These are phyloP conservation scores for Oryzias celebensis DNA, from an alignment of 2,113 vertebrate species.

Conservation along the genomic window DNA sequence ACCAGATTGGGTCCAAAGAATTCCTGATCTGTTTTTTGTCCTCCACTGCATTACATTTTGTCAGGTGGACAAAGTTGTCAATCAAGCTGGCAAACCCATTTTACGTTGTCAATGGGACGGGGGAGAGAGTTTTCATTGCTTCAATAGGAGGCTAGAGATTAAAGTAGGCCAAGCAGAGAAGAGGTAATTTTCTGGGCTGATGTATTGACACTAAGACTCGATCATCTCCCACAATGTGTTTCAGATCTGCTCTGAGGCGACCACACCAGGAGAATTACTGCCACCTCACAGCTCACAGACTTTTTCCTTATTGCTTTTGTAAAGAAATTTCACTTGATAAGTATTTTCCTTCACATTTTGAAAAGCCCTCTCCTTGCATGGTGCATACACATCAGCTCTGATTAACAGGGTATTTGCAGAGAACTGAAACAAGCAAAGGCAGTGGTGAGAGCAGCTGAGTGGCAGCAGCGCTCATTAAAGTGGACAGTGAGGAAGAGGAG, in stretches of 20 bases:
- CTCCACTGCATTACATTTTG: conserved; percentile 72
- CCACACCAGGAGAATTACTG: conserved; percentile 33
- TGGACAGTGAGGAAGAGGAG: conserved; percentile 22
- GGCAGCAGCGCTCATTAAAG: conserved; percentile 26
- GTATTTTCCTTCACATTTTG: not conserved
- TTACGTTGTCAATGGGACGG: conserved; percentile 78
- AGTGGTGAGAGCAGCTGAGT: conserved; percentile 15
- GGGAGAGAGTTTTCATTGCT: conserved; percentile 66
- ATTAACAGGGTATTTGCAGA: conserved; percentile 7
- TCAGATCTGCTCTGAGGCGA: conserved; percentile 48
- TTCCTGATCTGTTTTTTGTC: conserved; percentile 74
- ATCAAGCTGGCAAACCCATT: conserved; percentile 80
- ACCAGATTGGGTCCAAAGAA: conserved; percentile 76
- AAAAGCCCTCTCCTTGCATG: no score
- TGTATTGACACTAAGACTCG: conserved; percentile 77
- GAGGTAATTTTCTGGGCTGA: conserved; percentile 74
- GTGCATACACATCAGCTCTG: conserved; percentile 13
- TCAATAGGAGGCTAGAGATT: conserved; percentile 79
- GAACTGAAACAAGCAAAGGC: conserved; percentile 37
- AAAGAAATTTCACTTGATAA: conserved; percentile 12
- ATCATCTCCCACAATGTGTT: conserved; percentile 72
- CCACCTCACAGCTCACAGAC: conserved; percentile 4
- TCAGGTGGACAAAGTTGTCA: conserved; percentile 82
- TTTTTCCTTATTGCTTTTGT: conserved; percentile 2
- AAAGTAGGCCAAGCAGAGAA: conserved; percentile 78